Evolutionary conservation across 2,113 vertebrate genomes (phyloP).

Genomic region (Calypte anna): DNA sequence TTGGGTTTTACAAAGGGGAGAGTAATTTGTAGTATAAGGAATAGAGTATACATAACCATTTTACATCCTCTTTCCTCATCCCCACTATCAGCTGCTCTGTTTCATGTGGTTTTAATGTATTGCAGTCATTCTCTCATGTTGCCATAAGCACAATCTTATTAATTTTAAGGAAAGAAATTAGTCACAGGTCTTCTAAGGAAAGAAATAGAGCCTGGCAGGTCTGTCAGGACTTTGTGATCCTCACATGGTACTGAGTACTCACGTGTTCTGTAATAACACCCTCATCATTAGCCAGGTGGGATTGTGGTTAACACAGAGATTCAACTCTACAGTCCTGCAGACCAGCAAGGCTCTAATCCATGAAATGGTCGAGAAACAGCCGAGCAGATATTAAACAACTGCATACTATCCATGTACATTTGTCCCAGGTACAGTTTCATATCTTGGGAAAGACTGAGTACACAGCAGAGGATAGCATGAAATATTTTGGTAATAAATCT

Average conservation of each 20-base stretch:
- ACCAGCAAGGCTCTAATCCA: neutral
- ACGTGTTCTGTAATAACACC: neutral
- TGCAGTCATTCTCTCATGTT: neutral
- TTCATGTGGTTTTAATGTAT: neutral
- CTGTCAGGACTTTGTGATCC: neutral
- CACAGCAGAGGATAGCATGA: neutral
- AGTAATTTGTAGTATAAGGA: neutral
- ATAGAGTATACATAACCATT: neutral
- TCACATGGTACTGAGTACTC: fast-evolving
- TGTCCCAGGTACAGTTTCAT: neutral
- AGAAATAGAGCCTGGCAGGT: neutral
- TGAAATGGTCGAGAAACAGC: neutral
- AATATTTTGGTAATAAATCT: neutral
- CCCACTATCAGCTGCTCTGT: neutral
- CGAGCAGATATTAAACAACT: neutral
- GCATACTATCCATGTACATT: neutral
- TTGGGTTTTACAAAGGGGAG: neutral
- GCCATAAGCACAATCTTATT: neutral
- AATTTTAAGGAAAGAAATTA: neutral
- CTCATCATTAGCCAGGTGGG: fast-evolving
- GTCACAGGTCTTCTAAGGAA: neutral
- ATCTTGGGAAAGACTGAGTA: neutral
- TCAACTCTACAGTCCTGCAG: neutral
- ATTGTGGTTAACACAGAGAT: neutral
- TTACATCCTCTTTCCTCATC: neutral